phyloP scores from a whole-genome alignment of 2,888 invertebrate genomes.

The Diarsia rubi region DNA sequence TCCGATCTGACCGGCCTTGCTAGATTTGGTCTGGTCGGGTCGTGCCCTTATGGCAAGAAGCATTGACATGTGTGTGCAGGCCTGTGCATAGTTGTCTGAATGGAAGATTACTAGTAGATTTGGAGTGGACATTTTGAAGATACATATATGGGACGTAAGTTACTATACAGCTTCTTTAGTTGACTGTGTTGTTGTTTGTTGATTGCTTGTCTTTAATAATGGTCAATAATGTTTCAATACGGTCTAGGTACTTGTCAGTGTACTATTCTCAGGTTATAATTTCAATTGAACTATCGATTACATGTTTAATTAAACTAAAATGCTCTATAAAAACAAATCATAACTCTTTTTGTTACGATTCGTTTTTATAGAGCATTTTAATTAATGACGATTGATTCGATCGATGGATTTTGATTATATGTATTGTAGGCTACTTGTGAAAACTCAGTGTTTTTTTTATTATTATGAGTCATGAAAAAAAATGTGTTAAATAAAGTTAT shows the following conservation, averaged over 20 bases:
- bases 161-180: background rate
- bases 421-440: too few species aligned
- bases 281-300: background rate
- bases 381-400: background rate
- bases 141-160: background rate
- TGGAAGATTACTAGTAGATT: slow-evolving; percentile 28
- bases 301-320: too few species aligned
- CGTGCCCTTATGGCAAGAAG: slow-evolving; percentile 64
- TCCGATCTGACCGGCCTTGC: slow-evolving; percentile 67
- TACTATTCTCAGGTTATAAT: background rate
- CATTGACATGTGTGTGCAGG: slow-evolving; percentile 45
- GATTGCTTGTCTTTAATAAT: too few species aligned
- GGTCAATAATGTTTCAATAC: too few species aligned
- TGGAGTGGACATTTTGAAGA: slow-evolving; percentile 20
- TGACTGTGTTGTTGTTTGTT: background rate
- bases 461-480: background rate
- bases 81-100: background rate
- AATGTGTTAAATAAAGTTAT: background rate
- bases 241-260: background rate
- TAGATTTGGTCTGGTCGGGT: slow-evolving; percentile 74
- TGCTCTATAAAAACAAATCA: too few species aligned
- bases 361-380: background rate
- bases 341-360: too few species aligned
- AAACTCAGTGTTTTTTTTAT: too few species aligned
- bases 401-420: background rate